These are phyloP conservation scores for Zoroaster sp. DNA, from an alignment of 53 echinoderm and acorn worm genomes.

Conservation along the genomic window DNA sequence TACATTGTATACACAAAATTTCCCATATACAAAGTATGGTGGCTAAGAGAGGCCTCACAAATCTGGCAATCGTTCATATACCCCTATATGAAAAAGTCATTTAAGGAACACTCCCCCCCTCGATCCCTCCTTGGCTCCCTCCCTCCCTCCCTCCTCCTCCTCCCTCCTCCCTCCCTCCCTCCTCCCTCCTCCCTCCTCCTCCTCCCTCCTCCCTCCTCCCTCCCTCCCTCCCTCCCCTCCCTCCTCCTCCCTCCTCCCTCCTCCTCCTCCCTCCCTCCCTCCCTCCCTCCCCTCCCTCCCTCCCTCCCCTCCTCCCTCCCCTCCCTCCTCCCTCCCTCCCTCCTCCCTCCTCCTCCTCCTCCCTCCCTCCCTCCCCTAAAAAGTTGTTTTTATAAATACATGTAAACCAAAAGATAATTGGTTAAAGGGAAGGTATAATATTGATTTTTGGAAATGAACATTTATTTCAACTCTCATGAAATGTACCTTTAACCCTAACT, in stretches of 20 bases:
- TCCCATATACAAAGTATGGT: no score
- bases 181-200: background rate
- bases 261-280: background rate
- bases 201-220: background rate
- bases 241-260: background rate
- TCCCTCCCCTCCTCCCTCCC: background rate
- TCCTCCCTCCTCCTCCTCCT: background rate
- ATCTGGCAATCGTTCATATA: no score
- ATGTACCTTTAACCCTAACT: no score
- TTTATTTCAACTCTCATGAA: no score
- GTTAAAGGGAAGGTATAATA: no score
- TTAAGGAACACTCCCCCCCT: no score
- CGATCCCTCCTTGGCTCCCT: background rate
- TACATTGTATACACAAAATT: no score
- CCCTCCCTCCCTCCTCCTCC: background rate
- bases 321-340: background rate
- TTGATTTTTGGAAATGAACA: no score
- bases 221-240: background rate
- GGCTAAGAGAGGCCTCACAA: no score
- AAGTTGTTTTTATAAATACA: background rate
- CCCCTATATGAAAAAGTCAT: no score
- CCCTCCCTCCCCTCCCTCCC: background rate
- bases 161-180: background rate
- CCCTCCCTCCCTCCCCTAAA: background rate
- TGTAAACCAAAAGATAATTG: no score